Evolutionary conservation across 92 coral and sea anemone species (phyloP), one percentile per base, ranked within the genome.

Genomic region (Pocillopora grandis): DNA sequence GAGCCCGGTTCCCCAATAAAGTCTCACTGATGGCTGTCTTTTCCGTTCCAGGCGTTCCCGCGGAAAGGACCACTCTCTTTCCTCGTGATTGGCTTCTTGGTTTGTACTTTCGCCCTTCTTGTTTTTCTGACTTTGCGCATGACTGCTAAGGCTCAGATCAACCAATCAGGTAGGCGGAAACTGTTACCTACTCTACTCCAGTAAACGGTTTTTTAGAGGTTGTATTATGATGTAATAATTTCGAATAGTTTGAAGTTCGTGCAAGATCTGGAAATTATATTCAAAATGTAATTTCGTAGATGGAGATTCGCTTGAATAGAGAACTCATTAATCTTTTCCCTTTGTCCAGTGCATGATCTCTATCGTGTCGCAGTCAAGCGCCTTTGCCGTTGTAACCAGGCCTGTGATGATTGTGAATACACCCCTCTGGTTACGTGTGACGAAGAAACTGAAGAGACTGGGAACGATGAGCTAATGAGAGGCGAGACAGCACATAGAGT

Each of bases 1-100:
- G 14, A 12, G 14, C 62, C 5, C 18, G 14, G 62, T 12, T 12
- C 62, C 55, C 42, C 2, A 70, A 35, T 15, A 70, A 35, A 7
- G 57, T 3, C 9, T 0, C 27, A 36, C 31, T 70, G 49, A 27
- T 58, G 16, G 33, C 12, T 37, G 52, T 10, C 57, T 75, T 57
- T 75, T 75, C 36, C 31, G 21, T 60, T 17, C 61, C 78, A 95
- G 98, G 97, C 93, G 15, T 94, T 96, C 70, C 83, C 93, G 27
- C 91, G 90, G 20, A 91, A 87, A 2, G 99, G 99, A n/a, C 98
- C 99, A 64, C 89, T 94, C 69, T 96, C 95, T 27, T 96, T 96
- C 80, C 84, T 96, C 66, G 92, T 96, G 23, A 93, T 96, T 59
- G 98, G 98, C 18, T 90, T 96, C 77, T 58, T 91, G 66, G 76